Evolutionary conservation across 1,140 invertebrate species (phyloP), one percentile per base, ranked within the genome.

Genomic region (Oryctes rhinoceros): DNA sequence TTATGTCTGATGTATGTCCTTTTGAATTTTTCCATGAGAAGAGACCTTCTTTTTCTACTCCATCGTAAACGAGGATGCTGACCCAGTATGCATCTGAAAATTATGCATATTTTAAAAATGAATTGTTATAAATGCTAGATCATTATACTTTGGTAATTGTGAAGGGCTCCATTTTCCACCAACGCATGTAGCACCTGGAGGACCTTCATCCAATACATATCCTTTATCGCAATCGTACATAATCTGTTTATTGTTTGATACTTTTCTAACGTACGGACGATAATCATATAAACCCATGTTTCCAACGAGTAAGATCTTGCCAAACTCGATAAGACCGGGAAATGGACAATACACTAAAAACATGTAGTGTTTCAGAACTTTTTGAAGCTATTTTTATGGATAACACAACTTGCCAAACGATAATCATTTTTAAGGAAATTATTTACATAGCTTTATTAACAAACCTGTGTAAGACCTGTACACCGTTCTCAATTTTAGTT

Each of bases 211-310:
- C 5, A 98, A 85, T 0, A 95, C 94, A 84, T 95, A 97, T 0
- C 96, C 96, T 85, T 96, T 96, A 81, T 98, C 93, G 87, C 98
- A 99, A 83, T 98, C 96, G 87, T 98, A 99, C 93, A 97, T 96
- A 39, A 99, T 98, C 87, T 98, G 96, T 82, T 98, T 96, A 85
- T 98, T 98, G 87, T 97, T 98, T 0, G 89, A 89, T 79, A 96
- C 93, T 89, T 96, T 97, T 84, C 92, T 93, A 0, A 99, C 97
- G 86, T 99, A 99, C 0, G 96, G 95, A n/a, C 97, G 89, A 86
- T 99, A 99, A 87, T 99, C 97, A 87, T 99, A 99, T 47, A 98
- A 91, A 0, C 98, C 98, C 96, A 99, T 98, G 85, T 98, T 97
- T 3, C 97, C 98, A 2, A 99, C 97, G 0, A 99, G 88, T 13